Conservation (phyloP, 2,797 vertebrate species). For the Microctenopoma lineatum region DNA sequence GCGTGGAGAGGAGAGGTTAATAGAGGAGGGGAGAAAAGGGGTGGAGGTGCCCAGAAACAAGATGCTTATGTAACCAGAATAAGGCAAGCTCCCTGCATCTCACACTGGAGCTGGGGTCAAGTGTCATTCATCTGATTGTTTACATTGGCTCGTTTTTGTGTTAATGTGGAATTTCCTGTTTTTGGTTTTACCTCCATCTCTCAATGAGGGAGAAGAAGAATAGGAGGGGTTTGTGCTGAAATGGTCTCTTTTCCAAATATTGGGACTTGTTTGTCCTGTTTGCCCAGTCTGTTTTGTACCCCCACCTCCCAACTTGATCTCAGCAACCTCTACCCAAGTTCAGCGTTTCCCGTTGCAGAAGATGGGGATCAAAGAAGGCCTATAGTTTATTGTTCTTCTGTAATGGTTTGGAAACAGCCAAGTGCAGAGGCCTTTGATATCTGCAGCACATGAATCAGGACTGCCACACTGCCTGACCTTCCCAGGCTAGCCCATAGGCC, state of each 20-base stretch:
- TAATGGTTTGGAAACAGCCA: constrained; percentile 84
- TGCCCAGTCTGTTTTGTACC: constrained; percentile 38
- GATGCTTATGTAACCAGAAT: constrained; percentile 76
- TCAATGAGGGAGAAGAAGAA: constrained; percentile 21
- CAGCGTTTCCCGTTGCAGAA: constrained; percentile 63
- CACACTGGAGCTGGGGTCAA: constrained; percentile 68
- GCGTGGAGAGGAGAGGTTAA: constrained; percentile 52
- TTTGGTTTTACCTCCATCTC: constrained; percentile 66
- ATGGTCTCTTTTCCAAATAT: constrained; percentile 69
- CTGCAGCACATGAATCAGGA: constrained; percentile 76
- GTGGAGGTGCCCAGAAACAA: constrained; percentile 58
- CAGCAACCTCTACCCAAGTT: constrained; percentile 57
- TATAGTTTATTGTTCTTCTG: constrained; percentile 83
- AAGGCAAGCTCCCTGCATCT: constrained; percentile 60
- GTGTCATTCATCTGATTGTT: constrained; percentile 80
- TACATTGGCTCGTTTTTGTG: constrained; percentile 78
- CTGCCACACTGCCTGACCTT: constrained; percentile 66
- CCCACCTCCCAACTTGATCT: constrained; percentile 28
- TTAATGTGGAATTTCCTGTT: constrained; percentile 85
- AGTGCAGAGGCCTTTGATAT: constrained; percentile 82
- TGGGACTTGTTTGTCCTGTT: constrained; percentile 56
- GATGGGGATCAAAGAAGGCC: constrained; percentile 72
- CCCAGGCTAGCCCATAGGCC: constrained; percentile 52
- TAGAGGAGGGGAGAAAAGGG: constrained; percentile 19
- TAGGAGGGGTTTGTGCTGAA: constrained; percentile 38